phyloP scores from a whole-genome alignment of 2,797 vertebrate genomes.

The Gephyroberyx darwinii region DNA sequence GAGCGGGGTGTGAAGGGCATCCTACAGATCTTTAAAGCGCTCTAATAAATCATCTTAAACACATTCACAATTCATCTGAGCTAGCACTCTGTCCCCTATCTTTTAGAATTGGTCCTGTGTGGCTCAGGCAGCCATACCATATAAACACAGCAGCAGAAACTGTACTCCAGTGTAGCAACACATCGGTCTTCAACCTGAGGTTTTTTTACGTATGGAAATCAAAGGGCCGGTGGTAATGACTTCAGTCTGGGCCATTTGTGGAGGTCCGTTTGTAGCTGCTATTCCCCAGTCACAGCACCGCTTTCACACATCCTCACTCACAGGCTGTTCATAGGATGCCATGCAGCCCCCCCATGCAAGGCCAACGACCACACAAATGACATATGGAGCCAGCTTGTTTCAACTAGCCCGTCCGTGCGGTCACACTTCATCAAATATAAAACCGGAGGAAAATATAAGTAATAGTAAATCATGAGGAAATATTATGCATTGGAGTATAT shows the following conservation, averaged over 20 bases:
- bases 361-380: conserved; percentile 70
- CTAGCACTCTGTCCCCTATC: conserved; percentile 64
- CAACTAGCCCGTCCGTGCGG: conserved; percentile 57
- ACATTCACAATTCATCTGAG: conserved; percentile 75
- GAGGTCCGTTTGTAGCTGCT: conserved; percentile 66
- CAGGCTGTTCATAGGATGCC: conserved; percentile 45
- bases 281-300: conserved; percentile 58
- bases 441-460: conserved; percentile 60
- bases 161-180: conserved; percentile 53
- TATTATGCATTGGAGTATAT: conserved; percentile 8
- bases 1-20: conserved; percentile 69
- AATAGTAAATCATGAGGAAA: conserved; percentile 46
- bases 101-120: conserved; percentile 38
- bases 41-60: conserved; percentile 76
- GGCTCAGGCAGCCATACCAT: conserved; percentile 56
- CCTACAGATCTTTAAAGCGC: conserved; percentile 73
- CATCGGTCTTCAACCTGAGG: conserved; percentile 65
- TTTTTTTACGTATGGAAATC: conserved; percentile 72
- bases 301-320: conserved; percentile 76
- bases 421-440: conserved; percentile 75
- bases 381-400: conserved; percentile 63
- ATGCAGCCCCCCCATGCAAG: conserved; percentile 46
- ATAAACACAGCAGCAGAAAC: conserved; percentile 59
- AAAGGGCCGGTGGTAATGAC: conserved; percentile 75
- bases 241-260: conserved; percentile 72